phyloP scores from a whole-genome alignment of 2,888 invertebrate species.

The Dynastes grantii region DNA sequence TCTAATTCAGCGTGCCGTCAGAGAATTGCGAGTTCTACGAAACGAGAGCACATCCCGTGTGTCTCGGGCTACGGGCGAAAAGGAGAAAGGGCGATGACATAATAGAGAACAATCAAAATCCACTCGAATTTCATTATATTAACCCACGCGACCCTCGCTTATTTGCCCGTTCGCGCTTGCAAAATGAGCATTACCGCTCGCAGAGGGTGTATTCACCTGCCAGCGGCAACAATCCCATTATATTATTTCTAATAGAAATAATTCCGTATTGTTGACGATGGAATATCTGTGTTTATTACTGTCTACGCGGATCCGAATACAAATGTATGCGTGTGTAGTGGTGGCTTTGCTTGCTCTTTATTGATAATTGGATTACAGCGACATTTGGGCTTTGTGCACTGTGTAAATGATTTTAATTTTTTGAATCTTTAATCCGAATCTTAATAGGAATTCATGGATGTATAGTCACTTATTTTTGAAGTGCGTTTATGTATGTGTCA shows the following conservation, averaged over 20 bases:
- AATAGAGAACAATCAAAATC: slow-evolving; percentile 47
- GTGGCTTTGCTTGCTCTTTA: neutral
- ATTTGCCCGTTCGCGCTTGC: slow-evolving; percentile 35
- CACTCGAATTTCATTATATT: slow-evolving; percentile 48
- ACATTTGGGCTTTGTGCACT: neutral
- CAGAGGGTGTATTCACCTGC: slow-evolving; percentile 37
- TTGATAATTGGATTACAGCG: neutral
- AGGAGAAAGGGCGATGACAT: slow-evolving; percentile 17
- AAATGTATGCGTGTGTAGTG: neutral
- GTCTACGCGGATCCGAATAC: neutral
- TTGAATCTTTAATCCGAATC: no score
- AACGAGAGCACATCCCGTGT: neutral
- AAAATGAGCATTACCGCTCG: slow-evolving; percentile 45
- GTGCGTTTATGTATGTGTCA: no score
- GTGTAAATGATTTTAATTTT: neutral
- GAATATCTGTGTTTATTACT: slow-evolving; percentile 5
- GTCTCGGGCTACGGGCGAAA: neutral
- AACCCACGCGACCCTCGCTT: slow-evolving; percentile 42
- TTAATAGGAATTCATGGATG: no score
- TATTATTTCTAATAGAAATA: slow-evolving; percentile 38
- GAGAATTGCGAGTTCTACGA: neutral
- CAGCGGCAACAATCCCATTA: slow-evolving; percentile 14
- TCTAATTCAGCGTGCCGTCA: neutral
- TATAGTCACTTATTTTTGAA: no score
- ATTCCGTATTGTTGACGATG: slow-evolving; percentile 19